phyloP scores from a whole-genome alignment of 2,888 invertebrate genomes.

The Agrilus mali region DNA sequence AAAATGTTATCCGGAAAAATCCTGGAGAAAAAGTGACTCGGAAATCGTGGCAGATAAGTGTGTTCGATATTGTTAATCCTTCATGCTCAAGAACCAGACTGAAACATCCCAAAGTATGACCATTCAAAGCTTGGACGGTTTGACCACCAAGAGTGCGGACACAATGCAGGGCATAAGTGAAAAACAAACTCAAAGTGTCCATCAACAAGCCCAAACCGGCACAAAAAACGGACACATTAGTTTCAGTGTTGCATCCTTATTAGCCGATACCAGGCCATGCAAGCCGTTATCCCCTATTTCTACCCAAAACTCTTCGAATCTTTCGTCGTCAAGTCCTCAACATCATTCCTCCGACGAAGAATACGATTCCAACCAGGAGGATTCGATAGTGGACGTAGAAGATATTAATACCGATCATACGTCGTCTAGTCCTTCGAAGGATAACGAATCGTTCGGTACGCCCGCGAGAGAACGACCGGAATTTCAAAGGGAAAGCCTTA shows the following conservation, averaged over 20 bases:
- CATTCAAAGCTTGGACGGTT: conserved; percentile 43
- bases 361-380: conserved; percentile 57
- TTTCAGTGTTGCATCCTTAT: conserved; percentile 80
- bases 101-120: conserved; percentile 49
- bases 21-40: not conserved
- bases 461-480: conserved; percentile 19
- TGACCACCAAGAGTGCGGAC: conserved; percentile 28
- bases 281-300: conserved; percentile 37
- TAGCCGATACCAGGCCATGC: conserved; percentile 64
- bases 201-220: conserved; percentile 19
- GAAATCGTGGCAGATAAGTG: too few relatives aligned
- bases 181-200: conserved; percentile 11
- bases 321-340: conserved; percentile 28
- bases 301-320: conserved; percentile 28
- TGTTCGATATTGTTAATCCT: conserved; percentile 16
- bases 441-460: conserved; percentile 29
- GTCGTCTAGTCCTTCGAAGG: conserved; percentile 19
- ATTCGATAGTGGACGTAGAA: conserved; percentile 67
- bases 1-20: conserved; percentile 3
- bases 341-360: conserved; percentile 46
- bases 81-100: conserved; percentile 51
- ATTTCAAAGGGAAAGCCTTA: conserved; percentile 18
- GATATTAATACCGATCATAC: conserved; percentile 51
- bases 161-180: conserved; percentile 24
- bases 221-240: conserved; percentile 55